Evolutionary conservation across 2,888 invertebrate genomes (phyloP).

Genomic region (Autographa gamma): DNA sequence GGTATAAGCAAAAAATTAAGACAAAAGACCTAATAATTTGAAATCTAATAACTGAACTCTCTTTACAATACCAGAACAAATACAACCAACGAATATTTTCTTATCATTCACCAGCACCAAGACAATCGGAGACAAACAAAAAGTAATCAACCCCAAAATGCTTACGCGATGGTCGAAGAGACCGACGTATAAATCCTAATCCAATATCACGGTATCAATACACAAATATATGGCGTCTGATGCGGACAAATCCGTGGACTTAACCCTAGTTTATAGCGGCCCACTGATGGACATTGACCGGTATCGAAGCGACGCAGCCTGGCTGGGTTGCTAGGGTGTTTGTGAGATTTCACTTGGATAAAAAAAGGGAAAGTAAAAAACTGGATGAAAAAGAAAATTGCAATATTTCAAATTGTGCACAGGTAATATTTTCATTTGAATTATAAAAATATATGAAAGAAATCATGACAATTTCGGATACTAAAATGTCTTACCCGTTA

Average conservation of each 20-base stretch:
- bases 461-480: too few relatives aligned
- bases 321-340: constrained; percentile 44
- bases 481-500: too few relatives aligned
- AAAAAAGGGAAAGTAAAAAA: too few relatives aligned
- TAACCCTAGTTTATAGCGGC: constrained; percentile 66
- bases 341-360: background rate
- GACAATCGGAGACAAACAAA: background rate
- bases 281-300: constrained; percentile 68
- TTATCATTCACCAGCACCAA: background rate
- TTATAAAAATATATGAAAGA: too few relatives aligned
- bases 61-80: background rate
- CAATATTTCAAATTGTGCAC: too few relatives aligned
- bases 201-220: constrained; percentile 49
- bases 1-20: too few relatives aligned
- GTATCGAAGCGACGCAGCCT: constrained; percentile 65
- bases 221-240: constrained; percentile 54
- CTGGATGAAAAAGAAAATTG: too few relatives aligned
- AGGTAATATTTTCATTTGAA: too few relatives aligned
- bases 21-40: too few relatives aligned
- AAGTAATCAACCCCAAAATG: constrained; percentile 23
- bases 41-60: too few relatives aligned
- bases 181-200: constrained; percentile 53
- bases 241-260: constrained; percentile 56
- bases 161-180: constrained; percentile 12
- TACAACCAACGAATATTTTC: background rate